These are phyloP conservation scores for Atta texana DNA, from an alignment of 1,140 invertebrate species.

Conservation along the genomic window DNA sequence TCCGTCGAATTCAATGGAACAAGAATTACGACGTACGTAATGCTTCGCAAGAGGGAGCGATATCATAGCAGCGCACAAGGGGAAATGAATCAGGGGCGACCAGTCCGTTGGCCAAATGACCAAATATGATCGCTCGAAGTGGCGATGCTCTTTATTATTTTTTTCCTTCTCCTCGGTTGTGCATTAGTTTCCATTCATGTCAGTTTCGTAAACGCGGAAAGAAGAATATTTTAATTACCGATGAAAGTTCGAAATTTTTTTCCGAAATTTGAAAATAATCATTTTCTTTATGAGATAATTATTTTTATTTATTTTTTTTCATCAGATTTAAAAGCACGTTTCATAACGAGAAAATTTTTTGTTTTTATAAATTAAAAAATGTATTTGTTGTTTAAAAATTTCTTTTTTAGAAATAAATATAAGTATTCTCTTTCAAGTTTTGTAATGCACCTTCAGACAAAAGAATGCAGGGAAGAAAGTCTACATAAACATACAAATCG, in stretches of 20 bases:
- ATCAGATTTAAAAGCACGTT: background rate
- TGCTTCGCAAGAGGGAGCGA: constrained; percentile 48
- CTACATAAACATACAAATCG: constrained; percentile 34
- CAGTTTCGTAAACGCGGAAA: constrained; percentile 32
- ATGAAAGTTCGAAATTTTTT: constrained; percentile 27
- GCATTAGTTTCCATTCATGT: constrained; percentile 50
- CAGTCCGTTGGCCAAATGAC: constrained; percentile 72
- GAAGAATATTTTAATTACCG: background rate
- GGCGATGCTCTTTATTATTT: constrained; percentile 37
- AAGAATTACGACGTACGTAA: constrained; percentile 75
- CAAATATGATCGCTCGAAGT: constrained; percentile 63
- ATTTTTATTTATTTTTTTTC: background rate
- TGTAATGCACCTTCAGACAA: background rate
- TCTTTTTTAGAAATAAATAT: background rate
- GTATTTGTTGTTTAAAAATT: background rate
- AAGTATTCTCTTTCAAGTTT: background rate
- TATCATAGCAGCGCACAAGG: constrained; percentile 28
- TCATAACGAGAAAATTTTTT: background rate
- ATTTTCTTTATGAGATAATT: background rate
- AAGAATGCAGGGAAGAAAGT: background rate
- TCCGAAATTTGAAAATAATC: background rate
- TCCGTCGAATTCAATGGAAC: constrained; percentile 76
- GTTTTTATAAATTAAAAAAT: background rate
- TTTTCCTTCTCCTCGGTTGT: constrained; percentile 17
- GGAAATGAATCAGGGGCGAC: constrained; percentile 69